Evolutionary conservation across 92 coral and sea anemone genomes (phyloP), one percentile per base, ranked within the genome.

Genomic region (Phenganax marumi): DNA sequence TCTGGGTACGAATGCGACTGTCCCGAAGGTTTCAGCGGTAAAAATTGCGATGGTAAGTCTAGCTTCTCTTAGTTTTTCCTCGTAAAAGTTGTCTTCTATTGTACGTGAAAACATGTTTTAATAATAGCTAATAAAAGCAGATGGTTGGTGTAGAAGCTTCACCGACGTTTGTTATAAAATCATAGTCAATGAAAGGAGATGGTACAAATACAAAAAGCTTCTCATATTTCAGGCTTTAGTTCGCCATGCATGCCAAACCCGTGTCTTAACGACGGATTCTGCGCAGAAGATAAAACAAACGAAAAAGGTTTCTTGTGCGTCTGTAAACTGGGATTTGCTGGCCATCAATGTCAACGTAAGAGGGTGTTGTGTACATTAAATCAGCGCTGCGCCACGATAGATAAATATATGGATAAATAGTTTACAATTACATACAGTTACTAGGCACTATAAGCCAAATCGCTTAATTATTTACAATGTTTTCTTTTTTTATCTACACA

Each of bases 191-290:
- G 17, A 16, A 13, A n/a, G 21, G 17, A 13, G 65, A 23, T 23
- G 1, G 17, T 13, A 65, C 19, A 6, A 13, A 24, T 6, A 16
- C 19, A 16, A 16, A 13, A 58, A 5, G 73, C 25, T 46, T 16
- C 68, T 68, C 57, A 50, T 57, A 0, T 76, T 73, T 1, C 73
- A 94, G 98, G 89, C 60, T 82, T 85, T 70, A 91, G 96, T 62
- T 90, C 97, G 48, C 92, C 93, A 4, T 95, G 98, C 73, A 86
- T 90, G 76, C 98, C 98, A 21, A 90, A 94, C 63, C 98, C 98
- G 5, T 95, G 98, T 53, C 84, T 90, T 73, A 92, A 95, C 58
- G 97, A 91, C 8, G 98, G 98, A 12, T 85, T 95, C 62, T 95
- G 98, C 56, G 90, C 96, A 17, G 98, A 92, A 84, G 89, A 81